Conservation (phyloP, 2,113 vertebrate species). For the Pseudonaja textilis region DNA sequence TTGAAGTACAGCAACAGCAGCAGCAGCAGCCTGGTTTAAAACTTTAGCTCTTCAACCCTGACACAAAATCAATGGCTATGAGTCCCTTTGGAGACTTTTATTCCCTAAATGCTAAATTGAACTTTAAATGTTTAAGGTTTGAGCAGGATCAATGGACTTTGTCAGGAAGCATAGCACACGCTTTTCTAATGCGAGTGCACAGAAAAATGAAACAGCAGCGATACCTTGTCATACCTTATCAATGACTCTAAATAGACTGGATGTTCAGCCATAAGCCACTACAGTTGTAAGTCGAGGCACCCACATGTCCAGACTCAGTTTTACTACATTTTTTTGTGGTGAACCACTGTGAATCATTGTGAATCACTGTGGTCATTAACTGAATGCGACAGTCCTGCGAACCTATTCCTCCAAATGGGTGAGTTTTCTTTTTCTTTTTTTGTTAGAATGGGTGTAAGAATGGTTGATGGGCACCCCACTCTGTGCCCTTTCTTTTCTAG, state of each 20-base stretch:
- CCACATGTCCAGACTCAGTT: background rate
- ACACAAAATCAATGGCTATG: constrained; percentile 96
- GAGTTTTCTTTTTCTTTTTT: background rate
- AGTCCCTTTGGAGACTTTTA: constrained; percentile 93
- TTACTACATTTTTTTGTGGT: background rate
- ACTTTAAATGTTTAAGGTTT: constrained; percentile 93
- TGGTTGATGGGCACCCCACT: background rate
- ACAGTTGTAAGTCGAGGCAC: background rate
- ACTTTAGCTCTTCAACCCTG: constrained; percentile 85
- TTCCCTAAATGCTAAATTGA: constrained; percentile 98
- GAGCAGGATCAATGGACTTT: constrained; percentile 90
- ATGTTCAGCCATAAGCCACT: background rate
- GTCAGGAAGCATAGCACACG: constrained; percentile 68
- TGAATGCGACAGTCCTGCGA: background rate
- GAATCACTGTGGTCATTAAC: background rate
- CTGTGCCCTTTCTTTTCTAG: background rate
- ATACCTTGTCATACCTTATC: constrained; percentile 77
- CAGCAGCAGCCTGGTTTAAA: constrained; percentile 77
- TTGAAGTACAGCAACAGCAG: constrained; percentile 42
- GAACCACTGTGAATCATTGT: background rate
- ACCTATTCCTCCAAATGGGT: background rate
- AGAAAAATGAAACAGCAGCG: constrained; percentile 68
- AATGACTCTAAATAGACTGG: constrained; percentile 55
- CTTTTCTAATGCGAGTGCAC: constrained; percentile 61
- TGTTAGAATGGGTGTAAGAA: background rate